Base-by-base conservation (phyloP, 2,113 vertebrate genomes). In the Naja naja region DNA sequence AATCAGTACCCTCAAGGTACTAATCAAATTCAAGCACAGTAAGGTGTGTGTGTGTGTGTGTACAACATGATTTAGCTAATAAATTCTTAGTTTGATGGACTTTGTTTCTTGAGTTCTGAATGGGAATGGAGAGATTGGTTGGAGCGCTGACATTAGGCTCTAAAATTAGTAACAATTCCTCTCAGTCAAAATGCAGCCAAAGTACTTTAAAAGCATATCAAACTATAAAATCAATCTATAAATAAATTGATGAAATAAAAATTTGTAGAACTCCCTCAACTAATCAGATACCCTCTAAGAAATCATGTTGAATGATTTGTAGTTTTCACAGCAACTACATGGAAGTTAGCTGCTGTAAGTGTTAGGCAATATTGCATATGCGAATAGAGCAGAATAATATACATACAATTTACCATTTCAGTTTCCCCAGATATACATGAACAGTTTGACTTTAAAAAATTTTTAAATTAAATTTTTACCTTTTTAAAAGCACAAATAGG, bases 101-200 rank as follows among this genome's bases (percentile, higher is more conserved):
- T 52, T 52, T 52, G 49, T 49, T 8, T 49, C 49, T 49, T 8
- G 49, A 49, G 9, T 49, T 49, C 8, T 49, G 49, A 49, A 49
- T 49, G 49, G 49, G 49, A 49, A 49, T 49, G 49, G 49, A 49
- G 49, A 49, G 49, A 10, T 49, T 49, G 49, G 49, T 49, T 49
- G 49, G 1, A 47, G 47, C 1, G 49, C 10, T 49, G 49, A 10
- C 49, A 49, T 49, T 49, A 49, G 64, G 85, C 89, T 94, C 94
- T 94, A 53, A 58, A 94, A 89, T 49, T 87, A 45, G 88, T 92
- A 94, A 91, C 87, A 81, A 7, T 58, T 74, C 53, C 85, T 96
- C 25, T 3, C 18, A n/a, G 45, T 92, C 39, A 95, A 94, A 96
- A 92, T 53, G 23, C 0, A 1, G 89, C 39, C 6, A 39, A 39